Conservation (phyloP, 2,888 invertebrate genomes). For the Drosophila incognita region DNA sequence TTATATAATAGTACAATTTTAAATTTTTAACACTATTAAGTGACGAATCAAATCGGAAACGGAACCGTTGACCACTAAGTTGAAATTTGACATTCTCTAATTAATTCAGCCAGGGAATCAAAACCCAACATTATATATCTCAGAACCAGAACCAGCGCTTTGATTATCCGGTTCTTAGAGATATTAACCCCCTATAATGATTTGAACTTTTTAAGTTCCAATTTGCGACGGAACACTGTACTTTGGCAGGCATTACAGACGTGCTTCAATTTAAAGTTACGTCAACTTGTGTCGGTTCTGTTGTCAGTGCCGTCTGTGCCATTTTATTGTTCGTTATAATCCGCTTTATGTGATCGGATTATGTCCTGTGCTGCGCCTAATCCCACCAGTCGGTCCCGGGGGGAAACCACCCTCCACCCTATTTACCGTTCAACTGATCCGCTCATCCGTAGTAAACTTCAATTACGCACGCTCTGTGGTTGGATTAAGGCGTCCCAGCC, state of each 20-base stretch:
- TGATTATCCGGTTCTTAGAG: background rate
- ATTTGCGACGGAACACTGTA: slow-evolving; percentile 1
- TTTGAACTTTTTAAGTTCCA: background rate
- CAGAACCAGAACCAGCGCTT: background rate
- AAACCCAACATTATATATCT: background rate
- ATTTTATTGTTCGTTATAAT: slow-evolving; percentile 69
- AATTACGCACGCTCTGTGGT: slow-evolving; percentile 66
- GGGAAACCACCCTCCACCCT: slow-evolving; percentile 10
- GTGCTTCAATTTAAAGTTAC: slow-evolving; percentile 65
- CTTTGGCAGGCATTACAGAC: slow-evolving; percentile 19
- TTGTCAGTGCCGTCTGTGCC: slow-evolving; percentile 23
- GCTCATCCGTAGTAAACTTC: slow-evolving; percentile 64
- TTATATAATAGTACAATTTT: background rate
- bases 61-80: background rate
- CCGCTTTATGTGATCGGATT: slow-evolving; percentile 80
- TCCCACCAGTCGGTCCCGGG: slow-evolving; percentile 33
- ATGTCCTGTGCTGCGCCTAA: slow-evolving; percentile 75
- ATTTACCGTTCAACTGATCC: slow-evolving; percentile 61
- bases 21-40: background rate
- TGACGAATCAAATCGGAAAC: background rate
- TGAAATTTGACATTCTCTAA: background rate
- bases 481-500: slow-evolving; percentile 60
- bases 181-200: background rate
- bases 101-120: background rate
- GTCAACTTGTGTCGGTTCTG: slow-evolving; percentile 36